Base-by-base conservation (phyloP, 2,113 vertebrate species). In the Phyllostomus discolor region DNA sequence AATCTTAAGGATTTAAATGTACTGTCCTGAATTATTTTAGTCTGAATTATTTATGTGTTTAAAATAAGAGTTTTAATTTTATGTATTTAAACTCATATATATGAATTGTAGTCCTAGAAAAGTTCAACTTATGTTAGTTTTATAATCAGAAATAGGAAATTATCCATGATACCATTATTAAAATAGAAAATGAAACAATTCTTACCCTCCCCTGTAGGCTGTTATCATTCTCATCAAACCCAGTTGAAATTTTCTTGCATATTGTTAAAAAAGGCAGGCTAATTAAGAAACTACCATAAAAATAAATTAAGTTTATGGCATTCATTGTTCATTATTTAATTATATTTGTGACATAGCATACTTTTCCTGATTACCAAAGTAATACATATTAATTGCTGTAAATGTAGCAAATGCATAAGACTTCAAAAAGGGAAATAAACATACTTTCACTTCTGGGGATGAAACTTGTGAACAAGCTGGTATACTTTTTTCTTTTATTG, bases 21-120 rank as follows among this genome's bases (percentile, higher is more conserved):
- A 78, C 33, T 94, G 33, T 86, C 48, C 24, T 94, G 54, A 95
- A 88, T 93, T 95, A 95, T 92, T 96, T 90, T 90, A 38, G 67
- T 91, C n/a, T 97, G 73, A 95, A 97, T 97, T 97, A 97, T 97
- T 97, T 95, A 93, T 90, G 70, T 95, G 54, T 93, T 97, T 89
- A 95, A 96, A 97, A 97, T 97, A 75, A 96, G 87, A 90, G 38
- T 78, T 93, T 97, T 87, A 95, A 83, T 95, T 95, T 97, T 95
- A 95, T 93, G 33, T 89, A 75, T 94, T 91, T 91, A 93, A 97
- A 94, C 35, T 95, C 95, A 91, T 88, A 91, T 92, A 33, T 94
- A 62, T 90, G 83, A 96, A 87, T 91, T 88, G 26, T 87, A 82
- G 89, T 89, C 12, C 43, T 91, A 87, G 57, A 86, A 80, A 87